These are phyloP conservation scores for Musca domestica DNA, from an alignment of 1,140 invertebrate genomes.

Conservation along the genomic window DNA sequence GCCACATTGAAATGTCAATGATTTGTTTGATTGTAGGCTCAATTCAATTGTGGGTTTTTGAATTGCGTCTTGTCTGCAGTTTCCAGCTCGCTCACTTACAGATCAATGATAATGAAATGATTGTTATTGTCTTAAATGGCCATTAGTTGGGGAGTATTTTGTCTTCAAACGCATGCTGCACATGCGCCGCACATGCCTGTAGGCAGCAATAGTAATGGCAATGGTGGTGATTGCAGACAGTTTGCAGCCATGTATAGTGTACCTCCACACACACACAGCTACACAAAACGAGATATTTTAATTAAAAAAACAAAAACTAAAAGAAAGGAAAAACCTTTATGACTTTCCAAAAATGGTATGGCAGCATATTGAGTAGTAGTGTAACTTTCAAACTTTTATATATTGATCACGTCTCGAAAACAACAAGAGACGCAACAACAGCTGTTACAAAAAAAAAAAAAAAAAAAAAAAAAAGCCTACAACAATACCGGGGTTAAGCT, in stretches of 20 bases:
- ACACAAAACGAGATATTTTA: conserved; percentile 11
- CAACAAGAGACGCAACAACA: neutral
- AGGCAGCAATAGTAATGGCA: neutral
- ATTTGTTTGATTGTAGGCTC: too few relatives aligned
- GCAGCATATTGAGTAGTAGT: neutral
- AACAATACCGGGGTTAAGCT: neutral
- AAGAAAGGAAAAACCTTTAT: conserved; percentile 21
- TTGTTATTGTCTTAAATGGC: conserved; percentile 5
- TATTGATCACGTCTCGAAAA: neutral
- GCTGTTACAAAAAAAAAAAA: neutral
- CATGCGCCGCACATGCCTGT: neutral
- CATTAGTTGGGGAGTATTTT: too few relatives aligned
- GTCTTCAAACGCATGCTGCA: too few relatives aligned
- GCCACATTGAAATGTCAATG: too few relatives aligned
- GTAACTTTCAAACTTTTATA: conserved; percentile 4
- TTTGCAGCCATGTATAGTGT: neutral
- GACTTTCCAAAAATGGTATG: conserved; percentile 18
- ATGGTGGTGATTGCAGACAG: neutral
- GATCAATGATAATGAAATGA: conserved; percentile 14
- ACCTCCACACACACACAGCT: neutral
- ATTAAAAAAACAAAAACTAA: conserved; percentile 5
- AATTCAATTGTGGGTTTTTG: too few relatives aligned
- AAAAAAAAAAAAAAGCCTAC: neutral
- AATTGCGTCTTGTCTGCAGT: too few relatives aligned
- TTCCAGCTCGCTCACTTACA: too few relatives aligned